phyloP scores from a whole-genome alignment of 2,797 vertebrate species.

The Coccyzus lansbergi region DNA sequence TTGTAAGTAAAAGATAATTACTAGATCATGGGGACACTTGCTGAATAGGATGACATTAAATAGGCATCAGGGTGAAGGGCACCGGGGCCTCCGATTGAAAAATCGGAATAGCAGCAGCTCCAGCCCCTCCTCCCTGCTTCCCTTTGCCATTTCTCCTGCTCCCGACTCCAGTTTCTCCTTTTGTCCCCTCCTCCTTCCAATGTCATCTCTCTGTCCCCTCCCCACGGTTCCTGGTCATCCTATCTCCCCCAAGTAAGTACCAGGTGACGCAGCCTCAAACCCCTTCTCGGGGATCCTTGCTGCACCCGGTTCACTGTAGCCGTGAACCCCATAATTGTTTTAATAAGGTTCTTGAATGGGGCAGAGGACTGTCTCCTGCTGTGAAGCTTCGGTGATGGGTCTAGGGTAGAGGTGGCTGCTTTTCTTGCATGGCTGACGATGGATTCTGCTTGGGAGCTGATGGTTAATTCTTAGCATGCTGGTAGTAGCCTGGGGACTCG shows the following conservation, averaged over 20 bases:
- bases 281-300: neutral
- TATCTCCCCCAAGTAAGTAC: neutral
- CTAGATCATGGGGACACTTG: slow-evolving; percentile 71
- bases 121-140: slow-evolving; percentile 40
- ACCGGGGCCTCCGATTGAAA: neutral
- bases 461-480: too few species aligned
- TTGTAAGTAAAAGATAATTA: slow-evolving; percentile 79
- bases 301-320: neutral
- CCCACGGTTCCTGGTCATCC: neutral
- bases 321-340: neutral
- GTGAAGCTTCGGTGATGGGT: too few species aligned
- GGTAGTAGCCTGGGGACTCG: too few species aligned
- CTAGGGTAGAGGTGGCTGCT: too few species aligned
- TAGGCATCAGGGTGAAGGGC: slow-evolving; percentile 73
- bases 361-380: neutral
- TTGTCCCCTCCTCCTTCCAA: neutral
- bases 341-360: neutral
- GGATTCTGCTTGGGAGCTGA: too few species aligned
- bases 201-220: neutral
- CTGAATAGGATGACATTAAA: slow-evolving; percentile 75
- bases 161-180: neutral
- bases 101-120: neutral
- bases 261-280: fast-evolving
- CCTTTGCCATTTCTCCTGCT: neutral
- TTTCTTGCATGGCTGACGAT: too few species aligned